Evolutionary conservation across 2,797 vertebrate species (phyloP).

Genomic region (Enteromius trimaculatus): DNA sequence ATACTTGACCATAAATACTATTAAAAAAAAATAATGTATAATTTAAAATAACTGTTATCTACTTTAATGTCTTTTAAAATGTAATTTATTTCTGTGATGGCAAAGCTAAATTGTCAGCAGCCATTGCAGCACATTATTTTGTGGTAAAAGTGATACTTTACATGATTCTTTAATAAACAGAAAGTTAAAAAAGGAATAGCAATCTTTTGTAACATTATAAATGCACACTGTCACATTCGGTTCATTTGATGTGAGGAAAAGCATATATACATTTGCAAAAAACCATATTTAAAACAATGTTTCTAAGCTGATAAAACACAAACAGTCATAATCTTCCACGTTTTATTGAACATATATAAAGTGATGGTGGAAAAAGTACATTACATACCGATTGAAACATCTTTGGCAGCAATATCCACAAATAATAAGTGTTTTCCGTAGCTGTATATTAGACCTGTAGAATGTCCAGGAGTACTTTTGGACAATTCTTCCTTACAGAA

Average conservation of each 20-base stretch:
- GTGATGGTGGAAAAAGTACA: no score
- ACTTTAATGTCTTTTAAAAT: not conserved
- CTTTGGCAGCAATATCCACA: not conserved
- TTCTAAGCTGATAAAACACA: no score
- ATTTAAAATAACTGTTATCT: not conserved
- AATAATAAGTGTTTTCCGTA: not conserved
- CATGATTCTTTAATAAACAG: not conserved
- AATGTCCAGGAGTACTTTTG: no score
- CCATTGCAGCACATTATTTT: not conserved
- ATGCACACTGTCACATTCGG: not conserved
- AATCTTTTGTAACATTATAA: not conserved
- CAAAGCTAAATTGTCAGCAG: not conserved
- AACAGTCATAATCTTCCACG: no score
- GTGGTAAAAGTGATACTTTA: not conserved
- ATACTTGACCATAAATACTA: not conserved
- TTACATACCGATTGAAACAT: no score
- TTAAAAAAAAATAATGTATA: not conserved
- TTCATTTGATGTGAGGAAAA: not conserved
- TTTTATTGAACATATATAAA: no score
- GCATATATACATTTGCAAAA: no score
- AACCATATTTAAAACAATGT: no score
- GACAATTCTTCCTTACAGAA: not conserved
- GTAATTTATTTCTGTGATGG: not conserved
- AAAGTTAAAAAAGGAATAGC: not conserved
- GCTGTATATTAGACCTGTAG: no score